These are phyloP conservation scores for Silurus aristotelis DNA, from an alignment of 2,797 vertebrate genomes.

Conservation along the genomic window DNA sequence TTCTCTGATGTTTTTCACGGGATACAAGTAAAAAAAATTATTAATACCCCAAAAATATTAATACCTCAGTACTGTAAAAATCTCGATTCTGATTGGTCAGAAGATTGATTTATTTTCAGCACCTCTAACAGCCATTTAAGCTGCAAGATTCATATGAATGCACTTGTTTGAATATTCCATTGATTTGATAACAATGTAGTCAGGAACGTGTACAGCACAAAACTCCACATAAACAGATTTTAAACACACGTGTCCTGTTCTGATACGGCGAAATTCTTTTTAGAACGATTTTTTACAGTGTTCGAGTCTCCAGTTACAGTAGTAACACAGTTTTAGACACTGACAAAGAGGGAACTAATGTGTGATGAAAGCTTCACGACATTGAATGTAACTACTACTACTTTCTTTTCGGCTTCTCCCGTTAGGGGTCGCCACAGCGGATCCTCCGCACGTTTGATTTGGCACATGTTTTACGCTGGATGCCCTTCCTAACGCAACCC, in stretches of 20 bases:
- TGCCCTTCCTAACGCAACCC: too few species aligned
- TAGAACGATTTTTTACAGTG: too few species aligned
- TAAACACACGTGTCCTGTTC: not conserved
- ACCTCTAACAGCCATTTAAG: slow-evolving; percentile 47
- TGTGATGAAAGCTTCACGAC: not conserved
- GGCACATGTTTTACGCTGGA: too few species aligned
- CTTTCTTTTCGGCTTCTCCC: too few species aligned
- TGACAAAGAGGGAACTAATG: not conserved
- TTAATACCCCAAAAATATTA: slow-evolving; percentile 48
- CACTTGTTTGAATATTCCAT: not conserved
- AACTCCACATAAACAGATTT: not conserved
- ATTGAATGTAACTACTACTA: not conserved
- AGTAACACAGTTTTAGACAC: too few species aligned
- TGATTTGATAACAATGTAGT: not conserved
- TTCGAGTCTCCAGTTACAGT: too few species aligned
- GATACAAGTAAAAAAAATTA: not conserved
- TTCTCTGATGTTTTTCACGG: not conserved
- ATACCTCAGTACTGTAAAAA: not conserved
- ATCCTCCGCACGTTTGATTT: too few species aligned
- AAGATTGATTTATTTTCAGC: not conserved
- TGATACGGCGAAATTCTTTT: not conserved
- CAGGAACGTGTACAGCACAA: not conserved
- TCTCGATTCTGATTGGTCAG: not conserved
- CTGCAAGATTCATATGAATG: not conserved
- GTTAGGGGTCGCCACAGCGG: too few species aligned